Percentiles rank a stretch among this genome's conserved stretches.
These are phyloP conservation scores for Tapera naevia DNA, from an alignment of 2,797 vertebrate species.

Conservation along the genomic window DNA sequence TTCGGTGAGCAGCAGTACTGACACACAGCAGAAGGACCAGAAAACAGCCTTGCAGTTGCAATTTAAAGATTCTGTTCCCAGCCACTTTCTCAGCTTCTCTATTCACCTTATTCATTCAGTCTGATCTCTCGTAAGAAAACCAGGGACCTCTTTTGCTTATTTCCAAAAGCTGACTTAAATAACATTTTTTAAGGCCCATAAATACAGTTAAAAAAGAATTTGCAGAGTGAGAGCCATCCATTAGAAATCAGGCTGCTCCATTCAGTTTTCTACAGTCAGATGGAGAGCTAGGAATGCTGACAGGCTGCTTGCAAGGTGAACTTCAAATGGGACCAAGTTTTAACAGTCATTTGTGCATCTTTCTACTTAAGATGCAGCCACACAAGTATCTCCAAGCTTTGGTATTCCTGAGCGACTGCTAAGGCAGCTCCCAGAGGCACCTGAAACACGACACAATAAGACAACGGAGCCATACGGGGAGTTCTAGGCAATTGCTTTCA, in stretches of 20 bases:
- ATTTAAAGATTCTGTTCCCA: not conserved
- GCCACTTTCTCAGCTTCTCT: not conserved
- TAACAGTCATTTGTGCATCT: not conserved
- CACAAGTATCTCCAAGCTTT: not conserved
- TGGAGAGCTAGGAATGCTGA: not conserved
- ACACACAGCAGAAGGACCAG: constrained; percentile 4
- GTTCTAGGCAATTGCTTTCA: not conserved
- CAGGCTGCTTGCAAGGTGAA: not conserved
- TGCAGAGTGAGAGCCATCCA: not conserved
- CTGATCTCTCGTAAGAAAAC: not conserved
- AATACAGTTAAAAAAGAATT: not conserved
- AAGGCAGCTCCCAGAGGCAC: not conserved
- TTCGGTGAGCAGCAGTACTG: not conserved
- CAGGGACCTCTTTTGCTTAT: not conserved
- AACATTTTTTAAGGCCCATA: not conserved
- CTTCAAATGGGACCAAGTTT: not conserved
- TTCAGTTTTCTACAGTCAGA: not conserved
- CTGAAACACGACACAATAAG: not conserved
- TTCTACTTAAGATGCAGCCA: not conserved
- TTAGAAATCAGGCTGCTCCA: not conserved
- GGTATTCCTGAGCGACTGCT: not conserved
- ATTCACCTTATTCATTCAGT: not conserved
- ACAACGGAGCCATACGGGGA: not conserved
- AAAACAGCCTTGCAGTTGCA: not conserved
- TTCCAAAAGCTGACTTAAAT: not conserved